phyloP scores from a whole-genome alignment of 2,113 vertebrate genomes.

The Limnothrissa miodon region DNA sequence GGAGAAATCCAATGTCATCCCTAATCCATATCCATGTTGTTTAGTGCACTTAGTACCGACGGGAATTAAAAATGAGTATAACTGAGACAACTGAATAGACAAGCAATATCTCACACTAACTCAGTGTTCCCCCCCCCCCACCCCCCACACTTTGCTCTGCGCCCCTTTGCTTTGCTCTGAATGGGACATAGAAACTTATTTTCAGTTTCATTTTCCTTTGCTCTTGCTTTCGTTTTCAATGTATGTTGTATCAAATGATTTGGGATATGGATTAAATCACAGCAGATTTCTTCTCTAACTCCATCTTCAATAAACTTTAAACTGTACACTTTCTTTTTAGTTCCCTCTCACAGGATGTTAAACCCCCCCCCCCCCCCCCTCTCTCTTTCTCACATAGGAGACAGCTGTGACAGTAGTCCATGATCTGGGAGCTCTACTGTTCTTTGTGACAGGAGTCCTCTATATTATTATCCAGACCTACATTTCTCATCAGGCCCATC shows the following conservation, averaged over 20 bases:
- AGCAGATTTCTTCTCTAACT: neutral
- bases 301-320: neutral
- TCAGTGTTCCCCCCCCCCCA: too few relatives aligned
- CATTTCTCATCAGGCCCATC: conserved; percentile 75
- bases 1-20: neutral
- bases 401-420: conserved; percentile 73
- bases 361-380: neutral
- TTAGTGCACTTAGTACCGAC: neutral
- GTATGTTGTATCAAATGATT: neutral
- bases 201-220: neutral
- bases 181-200: neutral
- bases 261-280: too few relatives aligned
- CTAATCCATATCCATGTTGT: neutral
- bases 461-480: conserved; percentile 80
- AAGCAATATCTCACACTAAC: too few relatives aligned
- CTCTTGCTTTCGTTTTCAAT: too few relatives aligned
- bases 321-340: neutral
- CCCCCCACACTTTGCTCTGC: too few relatives aligned
- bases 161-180: too few relatives aligned
- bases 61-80: too few relatives aligned
- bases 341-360: neutral
- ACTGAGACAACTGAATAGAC: too few relatives aligned
- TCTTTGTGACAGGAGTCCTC: conserved; percentile 77
- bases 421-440: conserved; percentile 79
- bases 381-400: conserved; percentile 73